A percentile compares a stretch with the other conserved stretches of the same genome.
Conservation (phyloP, 2,888 invertebrate species). For the Liopterus haemorrhoidalis region DNA sequence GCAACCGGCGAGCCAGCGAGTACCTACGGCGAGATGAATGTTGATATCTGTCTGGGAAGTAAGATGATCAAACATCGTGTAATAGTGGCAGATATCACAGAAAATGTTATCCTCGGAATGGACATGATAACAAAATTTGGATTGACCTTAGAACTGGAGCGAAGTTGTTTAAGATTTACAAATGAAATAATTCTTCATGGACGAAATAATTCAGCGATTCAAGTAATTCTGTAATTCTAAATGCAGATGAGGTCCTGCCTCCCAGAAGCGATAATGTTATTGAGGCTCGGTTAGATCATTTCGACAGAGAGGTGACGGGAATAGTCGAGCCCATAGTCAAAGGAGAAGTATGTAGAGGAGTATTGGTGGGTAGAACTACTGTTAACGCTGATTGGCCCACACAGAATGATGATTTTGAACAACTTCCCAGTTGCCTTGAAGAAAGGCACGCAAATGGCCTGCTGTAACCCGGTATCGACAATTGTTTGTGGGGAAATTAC, state of each 20-base stretch:
- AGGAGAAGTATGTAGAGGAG: neutral
- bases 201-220: neutral
- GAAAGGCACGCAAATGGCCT: slow-evolving; percentile 1
- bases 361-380: too few species aligned
- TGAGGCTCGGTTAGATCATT: neutral
- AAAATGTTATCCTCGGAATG: too few species aligned
- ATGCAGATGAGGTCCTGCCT: neutral
- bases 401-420: slow-evolving; percentile 2
- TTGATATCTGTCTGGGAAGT: too few species aligned
- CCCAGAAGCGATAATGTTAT: slow-evolving; percentile 1
- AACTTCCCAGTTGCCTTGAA: neutral
- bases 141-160: neutral
- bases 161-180: neutral
- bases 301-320: neutral
- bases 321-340: neutral
- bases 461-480: neutral
- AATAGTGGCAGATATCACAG: neutral
- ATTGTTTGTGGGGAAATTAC: neutral
- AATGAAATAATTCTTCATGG: slow-evolving; percentile 1
- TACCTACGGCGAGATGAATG: neutral
- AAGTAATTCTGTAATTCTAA: neutral
- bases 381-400: too few species aligned
- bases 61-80: neutral
- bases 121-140: slow-evolving; percentile 2
- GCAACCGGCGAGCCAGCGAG: neutral